phyloP scores from a whole-genome alignment of 1,140 invertebrate genomes.

The Anastatus disparis region DNA sequence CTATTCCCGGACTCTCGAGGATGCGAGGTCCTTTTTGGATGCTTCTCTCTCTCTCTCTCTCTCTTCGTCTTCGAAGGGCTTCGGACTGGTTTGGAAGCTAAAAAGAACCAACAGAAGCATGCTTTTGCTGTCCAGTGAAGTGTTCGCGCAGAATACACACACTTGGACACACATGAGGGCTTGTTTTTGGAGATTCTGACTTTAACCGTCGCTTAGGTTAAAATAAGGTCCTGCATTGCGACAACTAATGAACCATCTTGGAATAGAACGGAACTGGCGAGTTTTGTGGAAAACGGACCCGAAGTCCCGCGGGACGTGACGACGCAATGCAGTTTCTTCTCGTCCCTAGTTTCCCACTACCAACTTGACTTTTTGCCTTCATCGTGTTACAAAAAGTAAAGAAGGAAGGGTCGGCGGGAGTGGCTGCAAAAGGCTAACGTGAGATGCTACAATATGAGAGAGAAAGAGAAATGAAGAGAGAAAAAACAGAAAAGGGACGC shows the following conservation, averaged over 20 bases:
- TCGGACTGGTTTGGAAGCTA: slow-evolving; percentile 41
- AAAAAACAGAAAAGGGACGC: background rate
- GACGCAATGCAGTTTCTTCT: slow-evolving; percentile 64
- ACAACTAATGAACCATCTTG: slow-evolving; percentile 68
- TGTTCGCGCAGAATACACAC: slow-evolving; percentile 37
- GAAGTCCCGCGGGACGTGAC: slow-evolving; percentile 64
- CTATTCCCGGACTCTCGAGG: slow-evolving; percentile 54
- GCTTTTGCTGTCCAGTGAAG: slow-evolving; percentile 5
- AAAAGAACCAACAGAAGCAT: slow-evolving; percentile 44
- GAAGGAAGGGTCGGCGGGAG: background rate
- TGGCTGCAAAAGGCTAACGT: background rate
- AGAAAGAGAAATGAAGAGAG: background rate
- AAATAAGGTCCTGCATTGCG: slow-evolving; percentile 65
- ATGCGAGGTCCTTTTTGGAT: background rate
- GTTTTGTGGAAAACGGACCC: slow-evolving; percentile 46
- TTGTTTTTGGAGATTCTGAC: background rate
- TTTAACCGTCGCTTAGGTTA: slow-evolving; percentile 1
- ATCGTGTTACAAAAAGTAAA: slow-evolving; percentile 13
- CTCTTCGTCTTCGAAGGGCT: slow-evolving; percentile 42
- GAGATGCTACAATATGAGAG: background rate
- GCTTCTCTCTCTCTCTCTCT: background rate
- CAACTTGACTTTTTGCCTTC: slow-evolving; percentile 53
- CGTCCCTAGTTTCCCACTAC: background rate
- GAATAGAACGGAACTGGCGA: slow-evolving; percentile 48
- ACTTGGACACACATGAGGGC: background rate